phyloP scores from a whole-genome alignment of 2,113 vertebrate genomes.

The Thalassarche chlororhynchos region DNA sequence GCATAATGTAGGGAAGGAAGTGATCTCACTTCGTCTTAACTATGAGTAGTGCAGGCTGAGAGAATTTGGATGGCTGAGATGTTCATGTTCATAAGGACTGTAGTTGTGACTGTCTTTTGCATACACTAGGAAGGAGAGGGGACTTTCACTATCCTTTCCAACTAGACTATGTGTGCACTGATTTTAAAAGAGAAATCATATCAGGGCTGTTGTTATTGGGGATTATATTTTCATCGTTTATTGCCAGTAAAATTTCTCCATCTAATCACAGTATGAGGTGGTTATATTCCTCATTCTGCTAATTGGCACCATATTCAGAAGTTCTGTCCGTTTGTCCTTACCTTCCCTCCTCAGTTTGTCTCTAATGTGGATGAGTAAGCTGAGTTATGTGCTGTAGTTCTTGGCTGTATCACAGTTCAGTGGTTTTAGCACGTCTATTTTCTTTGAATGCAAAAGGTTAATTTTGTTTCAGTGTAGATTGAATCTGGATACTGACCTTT shows the following conservation, averaged over 20 bases:
- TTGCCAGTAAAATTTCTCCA: not conserved
- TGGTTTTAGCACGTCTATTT: constrained; percentile 3
- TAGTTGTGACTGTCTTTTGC: not conserved
- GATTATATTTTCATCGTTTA: not conserved
- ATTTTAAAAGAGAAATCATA: not conserved
- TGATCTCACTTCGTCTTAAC: not conserved
- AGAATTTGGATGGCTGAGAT: not conserved
- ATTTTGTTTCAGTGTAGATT: constrained; percentile 61
- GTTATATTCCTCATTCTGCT: not conserved
- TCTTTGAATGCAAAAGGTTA: constrained; percentile 67
- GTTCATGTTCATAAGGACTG: not conserved
- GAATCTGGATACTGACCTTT: constrained; percentile 66
- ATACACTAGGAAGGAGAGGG: not conserved
- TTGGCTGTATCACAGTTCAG: not conserved
- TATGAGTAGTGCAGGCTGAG: not conserved
- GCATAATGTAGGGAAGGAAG: not conserved
- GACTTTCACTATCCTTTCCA: not conserved
- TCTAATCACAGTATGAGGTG: not conserved
- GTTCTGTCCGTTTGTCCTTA: not conserved
- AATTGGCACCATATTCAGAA: not conserved
- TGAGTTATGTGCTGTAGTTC: not conserved
- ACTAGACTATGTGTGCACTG: not conserved
- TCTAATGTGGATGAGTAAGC: not conserved
- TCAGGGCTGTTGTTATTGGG: not conserved
- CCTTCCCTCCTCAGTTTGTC: not conserved